These are phyloP conservation scores for Glyptemys insculpta DNA, from an alignment of 2,797 vertebrate genomes.

Conservation along the genomic window DNA sequence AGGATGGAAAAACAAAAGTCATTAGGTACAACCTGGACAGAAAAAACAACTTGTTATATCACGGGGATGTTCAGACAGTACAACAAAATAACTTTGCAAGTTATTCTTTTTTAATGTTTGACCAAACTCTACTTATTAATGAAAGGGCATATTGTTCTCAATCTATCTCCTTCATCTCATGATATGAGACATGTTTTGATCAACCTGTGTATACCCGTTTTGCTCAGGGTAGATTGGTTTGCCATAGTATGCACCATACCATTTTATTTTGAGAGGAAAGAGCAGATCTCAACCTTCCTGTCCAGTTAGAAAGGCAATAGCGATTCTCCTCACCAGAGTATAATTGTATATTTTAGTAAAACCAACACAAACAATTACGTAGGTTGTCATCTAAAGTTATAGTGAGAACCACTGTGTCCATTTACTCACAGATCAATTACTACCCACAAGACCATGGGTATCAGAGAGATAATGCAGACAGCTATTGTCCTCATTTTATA, in stretches of 20 bases:
- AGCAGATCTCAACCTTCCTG: background rate
- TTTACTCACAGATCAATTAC: background rate
- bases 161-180: background rate
- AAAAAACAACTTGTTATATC: background rate
- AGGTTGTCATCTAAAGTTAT: background rate
- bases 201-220: background rate
- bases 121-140: background rate
- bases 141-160: background rate
- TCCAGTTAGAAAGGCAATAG: background rate
- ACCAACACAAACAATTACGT: background rate
- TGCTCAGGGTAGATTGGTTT: background rate
- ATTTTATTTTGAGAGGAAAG: background rate
- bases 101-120: background rate
- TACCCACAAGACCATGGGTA: too few relatives aligned
- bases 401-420: background rate
- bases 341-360: background rate
- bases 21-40: too few relatives aligned
- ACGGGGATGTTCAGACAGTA: too few relatives aligned
- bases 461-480: too few relatives aligned
- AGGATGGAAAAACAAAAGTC: background rate
- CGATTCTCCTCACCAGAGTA: background rate
- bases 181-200: background rate
- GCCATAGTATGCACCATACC: background rate
- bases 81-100: background rate
- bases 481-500: too few relatives aligned